A percentile compares a stretch with the other conserved stretches of the same genome.
Evolutionary conservation across 2,113 vertebrate species (phyloP).

Genomic region (Vireo altiloquus): DNA sequence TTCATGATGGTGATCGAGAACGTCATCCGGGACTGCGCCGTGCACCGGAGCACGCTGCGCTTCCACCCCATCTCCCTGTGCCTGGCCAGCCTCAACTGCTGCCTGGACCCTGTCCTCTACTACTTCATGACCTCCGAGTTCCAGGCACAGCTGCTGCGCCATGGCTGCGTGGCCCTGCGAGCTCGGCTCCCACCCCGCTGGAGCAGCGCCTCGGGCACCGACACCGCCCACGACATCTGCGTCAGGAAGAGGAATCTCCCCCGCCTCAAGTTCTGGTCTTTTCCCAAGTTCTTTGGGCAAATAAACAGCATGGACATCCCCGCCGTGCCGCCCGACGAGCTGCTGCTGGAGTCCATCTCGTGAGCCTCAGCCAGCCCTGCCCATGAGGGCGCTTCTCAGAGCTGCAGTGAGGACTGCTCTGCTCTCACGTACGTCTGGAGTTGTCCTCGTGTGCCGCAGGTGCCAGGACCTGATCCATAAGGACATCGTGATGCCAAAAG

Average conservation of each 20-base stretch:
- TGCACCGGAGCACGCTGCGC: constrained; percentile 45
- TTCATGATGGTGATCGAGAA: constrained; percentile 82
- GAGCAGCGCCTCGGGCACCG: constrained; percentile 18
- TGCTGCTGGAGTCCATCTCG: constrained; percentile 54
- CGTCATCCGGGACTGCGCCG: constrained; percentile 69
- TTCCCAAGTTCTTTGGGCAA: neutral
- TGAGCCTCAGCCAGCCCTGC: neutral
- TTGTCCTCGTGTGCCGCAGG: neutral
- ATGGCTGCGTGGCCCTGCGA: constrained; percentile 1
- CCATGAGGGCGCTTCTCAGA: fast-evolving
- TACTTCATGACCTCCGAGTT: constrained; percentile 92
- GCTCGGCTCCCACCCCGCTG: constrained; percentile 58
- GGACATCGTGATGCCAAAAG: neutral
- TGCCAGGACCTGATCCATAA: neutral
- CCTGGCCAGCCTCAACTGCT: constrained; percentile 88
- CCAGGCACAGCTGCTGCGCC: constrained; percentile 71
- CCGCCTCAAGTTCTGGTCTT: neutral
- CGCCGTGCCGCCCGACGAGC: neutral
- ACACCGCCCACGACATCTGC: neutral
- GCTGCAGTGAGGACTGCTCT: neutral
- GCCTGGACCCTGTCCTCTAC: constrained; percentile 88
- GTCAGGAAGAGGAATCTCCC: neutral
- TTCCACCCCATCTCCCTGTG: constrained; percentile 87
- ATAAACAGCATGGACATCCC: constrained; percentile 47
- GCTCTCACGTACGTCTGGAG: no score